Evolutionary conservation across 1,140 invertebrate species (phyloP).

Genomic region (Drosophila burlai): DNA sequence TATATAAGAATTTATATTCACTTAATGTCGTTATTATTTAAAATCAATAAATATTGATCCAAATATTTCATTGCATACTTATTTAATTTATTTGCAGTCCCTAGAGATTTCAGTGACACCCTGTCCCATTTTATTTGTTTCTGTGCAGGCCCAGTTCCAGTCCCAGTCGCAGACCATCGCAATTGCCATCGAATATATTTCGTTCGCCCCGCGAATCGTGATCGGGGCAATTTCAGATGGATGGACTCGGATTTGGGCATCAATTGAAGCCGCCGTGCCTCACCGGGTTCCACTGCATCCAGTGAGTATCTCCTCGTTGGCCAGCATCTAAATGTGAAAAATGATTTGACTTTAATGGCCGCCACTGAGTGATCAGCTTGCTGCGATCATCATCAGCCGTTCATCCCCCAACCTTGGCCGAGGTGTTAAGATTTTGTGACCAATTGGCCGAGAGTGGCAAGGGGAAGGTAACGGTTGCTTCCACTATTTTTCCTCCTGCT

Average conservation of each 20-base stretch:
- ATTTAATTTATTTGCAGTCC: background rate
- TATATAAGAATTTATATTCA: too few species aligned
- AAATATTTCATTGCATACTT: background rate
- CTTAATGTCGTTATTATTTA: too few species aligned
- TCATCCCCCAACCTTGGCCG: slow-evolving; percentile 51
- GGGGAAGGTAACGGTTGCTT: slow-evolving; percentile 55
- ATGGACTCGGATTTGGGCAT: slow-evolving; percentile 66
- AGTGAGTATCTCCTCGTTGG: slow-evolving; percentile 31
- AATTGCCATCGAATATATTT: slow-evolving; percentile 70
- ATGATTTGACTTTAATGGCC: slow-evolving; percentile 85
- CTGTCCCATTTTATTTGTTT: background rate
- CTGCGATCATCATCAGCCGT: slow-evolving; percentile 40
- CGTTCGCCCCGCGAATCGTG: slow-evolving; percentile 60
- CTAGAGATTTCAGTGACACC: background rate
- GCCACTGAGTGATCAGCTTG: slow-evolving; percentile 76
- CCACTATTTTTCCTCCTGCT: slow-evolving; percentile 57
- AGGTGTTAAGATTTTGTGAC: slow-evolving; percentile 83
- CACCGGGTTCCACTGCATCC: slow-evolving; percentile 15
- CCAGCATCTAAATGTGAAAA: slow-evolving; percentile 83
- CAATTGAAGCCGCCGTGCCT: slow-evolving; percentile 73
- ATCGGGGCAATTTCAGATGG: slow-evolving; percentile 72
- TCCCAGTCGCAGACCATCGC: slow-evolving; percentile 26
- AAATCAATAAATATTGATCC: too few species aligned
- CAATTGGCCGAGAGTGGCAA: slow-evolving; percentile 53
- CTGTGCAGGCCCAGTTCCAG: slow-evolving; percentile 22